Evolutionary conservation across 2,113 vertebrate genomes (phyloP), one percentile per base, ranked within the genome.

Genomic region (Ictidomys tridecemlineatus): DNA sequence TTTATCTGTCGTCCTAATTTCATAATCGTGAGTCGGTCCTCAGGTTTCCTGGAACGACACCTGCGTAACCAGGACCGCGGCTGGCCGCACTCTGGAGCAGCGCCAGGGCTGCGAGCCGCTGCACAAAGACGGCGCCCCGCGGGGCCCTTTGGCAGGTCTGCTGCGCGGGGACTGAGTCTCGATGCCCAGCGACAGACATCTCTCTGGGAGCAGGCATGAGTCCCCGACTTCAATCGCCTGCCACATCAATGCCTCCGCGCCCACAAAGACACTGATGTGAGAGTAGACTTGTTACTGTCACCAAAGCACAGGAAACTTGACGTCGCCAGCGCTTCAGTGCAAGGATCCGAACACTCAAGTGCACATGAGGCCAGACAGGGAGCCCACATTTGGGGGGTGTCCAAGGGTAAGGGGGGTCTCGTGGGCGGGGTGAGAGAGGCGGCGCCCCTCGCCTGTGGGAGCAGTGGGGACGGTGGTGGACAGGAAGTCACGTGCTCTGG

Each of bases 151-250:
- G 51, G 85, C 74, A 2, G 26, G 72, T 48, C 12, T 17, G 77
- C 77, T 34, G 39, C 73, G 11, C 83, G 1, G 0, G 4, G 73
- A 91, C 73, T 4, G 61, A 63, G 80, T 73, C 37, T 20, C 76
- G 32, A 16, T 0, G 86, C 86, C 83, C 34, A 37, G 93, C 56
- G 1, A 84, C 92, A 74, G 51, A 20, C 17, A 65, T 86, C 83
- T 96, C 77, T 79, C 65, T 63, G 92, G 85, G 95, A 70, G 42
- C 30, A 76, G 87, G n/a, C 84, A 20, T n/a, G 78, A 93, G 39
- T 24, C 94, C 74, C n/a, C 53, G 83, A 85, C 95, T 95, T 95
- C 73, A 93, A 34, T 93, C 85, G 8, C 45, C 51, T 26, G 0
- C 69, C 69, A 48, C 89, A 74, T 48, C 76, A 84, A 16, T 10